Conservation (phyloP, 2,888 invertebrate genomes). For the Hyposoter dolosus region DNA sequence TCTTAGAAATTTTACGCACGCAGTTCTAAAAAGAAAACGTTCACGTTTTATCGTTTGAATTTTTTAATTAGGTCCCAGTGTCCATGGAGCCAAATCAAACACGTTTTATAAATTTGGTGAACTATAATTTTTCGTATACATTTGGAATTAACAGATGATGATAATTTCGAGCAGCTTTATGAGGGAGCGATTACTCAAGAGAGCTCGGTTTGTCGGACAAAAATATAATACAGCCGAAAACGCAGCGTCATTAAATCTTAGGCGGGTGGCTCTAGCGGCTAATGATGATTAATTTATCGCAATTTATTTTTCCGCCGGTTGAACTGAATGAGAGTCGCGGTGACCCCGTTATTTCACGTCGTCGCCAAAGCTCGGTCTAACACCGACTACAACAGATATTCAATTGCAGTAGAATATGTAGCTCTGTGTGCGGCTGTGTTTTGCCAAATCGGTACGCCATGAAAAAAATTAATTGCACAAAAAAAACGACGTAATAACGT, state of each 20-base stretch:
- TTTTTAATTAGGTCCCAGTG: background rate
- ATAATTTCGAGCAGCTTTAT: constrained; percentile 18
- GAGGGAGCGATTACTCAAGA: constrained; percentile 16
- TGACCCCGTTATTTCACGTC: constrained; percentile 45
- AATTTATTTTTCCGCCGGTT: constrained; percentile 25
- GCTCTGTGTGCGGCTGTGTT: constrained; percentile 4
- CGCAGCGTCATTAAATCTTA: constrained; percentile 43
- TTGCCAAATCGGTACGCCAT: constrained; percentile 13
- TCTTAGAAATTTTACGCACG: background rate
- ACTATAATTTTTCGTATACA: background rate
- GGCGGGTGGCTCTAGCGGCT: constrained; percentile 11
- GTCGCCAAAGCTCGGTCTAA: constrained; percentile 36
- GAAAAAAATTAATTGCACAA: constrained; percentile 56
- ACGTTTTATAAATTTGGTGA: background rate
- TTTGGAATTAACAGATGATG: background rate
- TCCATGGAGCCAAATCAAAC: background rate
- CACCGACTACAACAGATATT: constrained; percentile 33
- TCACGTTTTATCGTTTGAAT: background rate
- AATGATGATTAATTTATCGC: constrained; percentile 59
- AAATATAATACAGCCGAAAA: constrained; percentile 38
- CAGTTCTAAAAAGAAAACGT: background rate
- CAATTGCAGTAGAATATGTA: background rate
- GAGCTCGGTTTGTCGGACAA: background rate
- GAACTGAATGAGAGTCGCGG: constrained; percentile 9
- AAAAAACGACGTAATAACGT: constrained; percentile 2